These are phyloP conservation scores for Melanostoma mellinum DNA, from an alignment of 2,888 invertebrate genomes.

Conservation along the genomic window DNA sequence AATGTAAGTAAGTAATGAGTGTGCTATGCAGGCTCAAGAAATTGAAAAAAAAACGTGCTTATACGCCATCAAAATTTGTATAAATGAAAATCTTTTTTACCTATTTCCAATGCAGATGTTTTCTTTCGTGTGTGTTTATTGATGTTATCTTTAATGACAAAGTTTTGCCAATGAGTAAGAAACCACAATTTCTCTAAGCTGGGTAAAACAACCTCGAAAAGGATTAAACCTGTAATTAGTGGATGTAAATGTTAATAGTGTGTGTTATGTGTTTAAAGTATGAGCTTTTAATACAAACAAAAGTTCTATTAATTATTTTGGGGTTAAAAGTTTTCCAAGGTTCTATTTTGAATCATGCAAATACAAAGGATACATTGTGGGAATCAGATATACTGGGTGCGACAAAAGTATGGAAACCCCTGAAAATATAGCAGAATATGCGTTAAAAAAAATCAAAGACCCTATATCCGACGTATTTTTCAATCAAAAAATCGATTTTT, in stretches of 20 bases:
- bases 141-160: neutral
- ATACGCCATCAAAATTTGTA: slow-evolving; percentile 15
- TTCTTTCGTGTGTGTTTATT: neutral
- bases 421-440: no score
- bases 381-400: no score
- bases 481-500: no score
- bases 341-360: no score
- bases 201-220: slow-evolving; percentile 20
- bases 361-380: no score
- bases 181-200: slow-evolving; percentile 29
- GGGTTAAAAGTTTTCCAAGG: neutral
- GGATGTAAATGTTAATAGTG: slow-evolving; percentile 30
- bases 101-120: slow-evolving; percentile 11
- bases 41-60: slow-evolving; percentile 19
- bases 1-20: neutral
- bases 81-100: slow-evolving; percentile 9
- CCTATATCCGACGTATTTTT: no score
- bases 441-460: no score
- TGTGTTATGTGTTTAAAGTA: slow-evolving; percentile 1
- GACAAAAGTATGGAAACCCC: no score
- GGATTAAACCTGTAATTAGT: slow-evolving; percentile 60
- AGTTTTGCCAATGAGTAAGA: slow-evolving; percentile 21
- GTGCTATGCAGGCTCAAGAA: slow-evolving; percentile 26
- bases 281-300: neutral
- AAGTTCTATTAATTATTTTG: neutral